Base-by-base conservation (phyloP, 2,888 invertebrate species). In the Brachyptera risi region DNA sequence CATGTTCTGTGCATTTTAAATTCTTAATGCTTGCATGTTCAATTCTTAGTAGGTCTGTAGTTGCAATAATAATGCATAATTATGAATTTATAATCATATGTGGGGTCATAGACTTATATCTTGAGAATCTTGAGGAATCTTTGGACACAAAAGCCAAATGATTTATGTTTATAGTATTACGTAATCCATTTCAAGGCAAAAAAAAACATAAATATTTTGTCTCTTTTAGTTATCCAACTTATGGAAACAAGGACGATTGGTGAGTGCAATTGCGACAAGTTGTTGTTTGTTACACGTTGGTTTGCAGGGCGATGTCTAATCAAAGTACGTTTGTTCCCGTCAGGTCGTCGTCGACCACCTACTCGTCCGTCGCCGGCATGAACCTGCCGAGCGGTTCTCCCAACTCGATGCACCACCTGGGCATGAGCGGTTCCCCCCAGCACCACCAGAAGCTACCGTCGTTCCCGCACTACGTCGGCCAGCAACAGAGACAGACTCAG, bases 211-310 rank as follows among this genome's bases (percentile, higher is more conserved):
- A 56, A 50, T 70, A 71, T 68, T 69, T 72, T 72, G 72, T 68
- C 66, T 71, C 69, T 70, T 73, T 71, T 75, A 80, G 80, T 79
- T 80, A 79, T 77, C 79, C 79, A 72, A 76, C 78, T 72, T 80
- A 80, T 76, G 79, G 79, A 73, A 80, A 47, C 24, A 24, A 80
- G 79, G 81, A 80, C 74, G 80, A 80, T 73, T 80, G 81, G 81
- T 81, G 77, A 81, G 80, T 77, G 70, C 70, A 38, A 17, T 15
- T 51, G 35, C 38, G 27, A 24, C 57, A 31, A 17, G 42, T 19
- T 17, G 42, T n/a, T n/a, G n/a, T n/a, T n/a, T n/a, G n/a, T n/a
- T 17, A 42, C 42, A 42, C 5, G 19, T 9, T 17, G 19, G 17
- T 9, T 2, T 5, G 3, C 19, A 7, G 5, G 38, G 13, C 2